phyloP scores from a whole-genome alignment of 2,888 invertebrate genomes.

The Listrodromus nycthemerus region DNA sequence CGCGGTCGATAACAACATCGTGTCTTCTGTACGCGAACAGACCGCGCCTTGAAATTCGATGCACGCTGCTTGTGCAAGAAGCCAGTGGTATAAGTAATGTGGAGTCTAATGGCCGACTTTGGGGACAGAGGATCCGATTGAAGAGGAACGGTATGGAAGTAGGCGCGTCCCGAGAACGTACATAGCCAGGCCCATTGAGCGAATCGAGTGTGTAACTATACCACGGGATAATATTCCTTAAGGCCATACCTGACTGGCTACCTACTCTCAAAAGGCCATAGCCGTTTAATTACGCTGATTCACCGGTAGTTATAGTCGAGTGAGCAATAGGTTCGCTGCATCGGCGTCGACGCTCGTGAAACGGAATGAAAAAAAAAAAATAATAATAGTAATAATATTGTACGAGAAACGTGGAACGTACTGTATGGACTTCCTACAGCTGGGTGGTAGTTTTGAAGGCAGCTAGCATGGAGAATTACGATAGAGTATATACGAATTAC shows the following conservation, averaged over 20 bases:
- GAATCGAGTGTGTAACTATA: conserved; percentile 41
- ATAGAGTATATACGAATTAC: background rate
- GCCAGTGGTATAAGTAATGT: background rate
- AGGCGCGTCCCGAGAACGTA: conserved; percentile 52
- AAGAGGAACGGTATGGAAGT: conserved; percentile 42
- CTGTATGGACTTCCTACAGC: conserved; percentile 40
- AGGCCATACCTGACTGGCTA: conserved; percentile 36
- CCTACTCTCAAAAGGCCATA: conserved; percentile 36
- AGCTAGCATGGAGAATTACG: conserved; percentile 12
- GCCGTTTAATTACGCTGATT: conserved; percentile 64
- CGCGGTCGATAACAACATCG: background rate
- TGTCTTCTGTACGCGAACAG: conserved; percentile 3
- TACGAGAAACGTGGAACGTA: conserved; percentile 45
- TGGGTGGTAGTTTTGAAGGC: background rate
- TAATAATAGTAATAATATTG: background rate
- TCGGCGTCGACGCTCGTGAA: conserved; percentile 43
- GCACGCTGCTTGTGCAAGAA: conserved; percentile 4
- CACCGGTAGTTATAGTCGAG: conserved; percentile 57
- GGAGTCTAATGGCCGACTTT: conserved; percentile 61
- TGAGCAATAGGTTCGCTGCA: conserved; percentile 54
- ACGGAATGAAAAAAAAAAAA: background rate
- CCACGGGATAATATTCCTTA: conserved; percentile 8
- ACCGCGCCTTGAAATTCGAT: conserved; percentile 60
- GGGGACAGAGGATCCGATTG: conserved; percentile 53
- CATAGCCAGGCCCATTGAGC: conserved; percentile 36